Evolutionary conservation across 2,888 invertebrate species (phyloP), one percentile per base, ranked within the genome.

Genomic region (Sturmia bella): DNA sequence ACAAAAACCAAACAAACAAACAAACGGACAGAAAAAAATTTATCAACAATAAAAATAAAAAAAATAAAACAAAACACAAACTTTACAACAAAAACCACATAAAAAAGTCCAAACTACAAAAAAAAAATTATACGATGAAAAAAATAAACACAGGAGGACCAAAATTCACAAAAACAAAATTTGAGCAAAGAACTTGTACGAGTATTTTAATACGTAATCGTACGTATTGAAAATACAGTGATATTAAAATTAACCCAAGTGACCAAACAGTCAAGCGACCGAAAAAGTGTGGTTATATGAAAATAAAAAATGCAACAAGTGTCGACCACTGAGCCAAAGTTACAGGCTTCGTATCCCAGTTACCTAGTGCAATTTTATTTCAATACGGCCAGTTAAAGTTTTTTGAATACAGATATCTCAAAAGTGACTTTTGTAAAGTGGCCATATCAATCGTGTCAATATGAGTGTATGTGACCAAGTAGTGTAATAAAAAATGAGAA

Each of bases 111-210:
- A 66, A 48, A 59, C 32, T 27, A 59, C 17, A 13, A 61, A 54
- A 52, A 45, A 43, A 69, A 43, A 17, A 57, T 61, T 32, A 37
- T 72, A 69, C 64, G 64, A n/a, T 12, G 56, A 43, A 37, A 48
- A 45, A 45, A 69, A n/a, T n/a, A n/a, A 32, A 54, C 73, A 69
- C 19, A 17, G 11, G 63, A 73, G 76, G 48, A 79, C 39, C 50
- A 76, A 69, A 74, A 48, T 70, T 57, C 70, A 57, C 54, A 56
- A 57, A 63, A 77, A 64, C 56, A 63, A 70, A 76, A 63, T 72
- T 77, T 45, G 59, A 69, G 48, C 41, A 56, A 39, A 63, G 56
- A 63, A 72, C 54, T 63, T 56, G 72, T 72, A 83, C 19, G 39
- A 69, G 68, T 32, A 32, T 66, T 72, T 70, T 66, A 59, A 66